Evolutionary conservation across 2,797 vertebrate species (phyloP), one percentile per base, ranked within the genome.

Genomic region (Carapus acus): DNA sequence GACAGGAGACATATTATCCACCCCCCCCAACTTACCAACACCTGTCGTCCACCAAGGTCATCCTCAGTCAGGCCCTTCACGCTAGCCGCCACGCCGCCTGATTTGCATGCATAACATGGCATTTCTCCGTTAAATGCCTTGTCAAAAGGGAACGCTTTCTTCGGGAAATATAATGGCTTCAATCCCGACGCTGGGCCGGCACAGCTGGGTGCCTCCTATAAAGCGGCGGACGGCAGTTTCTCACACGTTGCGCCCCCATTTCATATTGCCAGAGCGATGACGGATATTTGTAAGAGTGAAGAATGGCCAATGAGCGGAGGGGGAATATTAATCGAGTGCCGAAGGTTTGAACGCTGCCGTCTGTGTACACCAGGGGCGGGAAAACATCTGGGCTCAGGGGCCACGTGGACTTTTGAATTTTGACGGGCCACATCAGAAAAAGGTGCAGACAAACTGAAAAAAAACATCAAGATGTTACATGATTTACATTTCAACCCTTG

Each of bases 31-130:
- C n/a, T n/a, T 27, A 58, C 46, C 52, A 78, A 82, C 85, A 86
- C 78, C 85, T 87, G 85, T 71, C 77, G 49, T 76, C 79, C 71
- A 65, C 71, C 82, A 86, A 87, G 84, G 83, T 83, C 82, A 78
- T 68, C 58, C 65, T 67, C 66, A 71, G 65, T 56, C 54, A 68
- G 51, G 50, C 45, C 56, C 24, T 34, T 48, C 49, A 37, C 69
- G 44, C 13, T 0, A 67, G 59, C 47, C 44, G 46, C 46, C 47
- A 51, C 38, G 44, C 62, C 49, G 34, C 58, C 56, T 78, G 52
- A 81, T 82, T 75, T 82, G 76, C 79, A 86, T 83, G 65, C 73
- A 73, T 76, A 74, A 80, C 78, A 43, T 16, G 36, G 43, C 38
- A 31, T 66, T 72, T 69, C 64, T 64, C 62, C 65, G 74, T 72